Base-by-base conservation (phyloP, 2,888 invertebrate genomes). In the Syrphus vitripennis region DNA sequence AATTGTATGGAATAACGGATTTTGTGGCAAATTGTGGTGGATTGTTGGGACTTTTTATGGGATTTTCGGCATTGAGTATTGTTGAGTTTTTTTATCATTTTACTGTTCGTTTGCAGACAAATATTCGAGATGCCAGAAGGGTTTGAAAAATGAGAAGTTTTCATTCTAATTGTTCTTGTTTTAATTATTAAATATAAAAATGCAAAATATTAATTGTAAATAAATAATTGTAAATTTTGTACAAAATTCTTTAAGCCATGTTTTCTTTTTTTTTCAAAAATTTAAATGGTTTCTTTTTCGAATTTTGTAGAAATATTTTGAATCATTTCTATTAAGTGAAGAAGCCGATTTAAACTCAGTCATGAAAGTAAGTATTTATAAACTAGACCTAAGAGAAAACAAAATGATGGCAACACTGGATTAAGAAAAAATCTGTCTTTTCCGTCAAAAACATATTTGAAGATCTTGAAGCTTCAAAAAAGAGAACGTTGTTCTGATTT, bases 1-100 rank as follows among this genome's bases (percentile, higher is more conserved):
- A 95, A 88, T 91, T 95, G 53, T 95, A 95, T 89, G 95, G 95
- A 0, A 93, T 93, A 83, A 95, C 95, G 0, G 95, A 95, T 89
- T 95, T 95, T 90, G 91, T 95, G 34, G 95, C 95, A 48, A 95
- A 95, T 90, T 95, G 95, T 89, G 95, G 95, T 14, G 95, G 95
- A 80, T 92, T 95, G 10, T 93, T 95, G 12, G 95, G 92, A 0
- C 88, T 92, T 0, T 92, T 92, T 71, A 92, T 92, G 91, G 92
- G 92, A 0, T 90, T 92, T 37, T 92, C 92, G 0, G 89, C 91
- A 70, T 77, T 92, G 3, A 92, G 92, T 72, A 57, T 94, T 29
- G 92, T 94, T 21, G 94, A 94, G 89, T 89, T 94, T 31, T 88
- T 94, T 26, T 94, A 94, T 89, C 93, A 94, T 90, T 90, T 93